Percentiles rank a stretch among this genome's conserved stretches.
These are phyloP conservation scores for Coenonympha arcania DNA, from an alignment of 2,888 invertebrate species.

Conservation along the genomic window DNA sequence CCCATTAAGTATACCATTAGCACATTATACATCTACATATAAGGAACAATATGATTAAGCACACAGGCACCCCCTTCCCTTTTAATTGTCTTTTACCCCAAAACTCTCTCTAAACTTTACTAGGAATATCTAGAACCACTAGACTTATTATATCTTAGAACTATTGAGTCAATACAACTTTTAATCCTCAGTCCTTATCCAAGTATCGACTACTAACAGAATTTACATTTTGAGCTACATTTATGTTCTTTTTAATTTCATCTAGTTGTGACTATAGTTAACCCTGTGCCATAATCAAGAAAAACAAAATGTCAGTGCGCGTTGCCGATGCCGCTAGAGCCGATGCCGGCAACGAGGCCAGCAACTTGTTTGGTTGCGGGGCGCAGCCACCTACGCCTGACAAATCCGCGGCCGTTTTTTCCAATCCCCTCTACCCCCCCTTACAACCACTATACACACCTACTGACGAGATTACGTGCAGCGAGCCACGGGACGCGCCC, in stretches of 20 bases:
- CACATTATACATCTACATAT: no score
- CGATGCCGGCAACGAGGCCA: constrained; percentile 49
- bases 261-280: constrained; percentile 33
- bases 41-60: no score
- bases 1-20: no score
- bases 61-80: no score
- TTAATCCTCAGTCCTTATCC: no score
- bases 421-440: constrained; percentile 31
- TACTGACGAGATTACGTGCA: constrained; percentile 28
- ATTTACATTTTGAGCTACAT: background rate
- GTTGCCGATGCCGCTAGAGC: no score
- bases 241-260: background rate
- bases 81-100: no score
- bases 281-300: constrained; percentile 53
- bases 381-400: constrained; percentile 62
- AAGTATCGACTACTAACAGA: no score
- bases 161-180: no score
- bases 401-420: constrained; percentile 63
- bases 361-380: constrained; percentile 65
- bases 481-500: constrained; percentile 38
- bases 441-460: constrained; percentile 28
- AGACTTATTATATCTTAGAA: no score
- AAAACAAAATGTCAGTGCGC: constrained; percentile 56
- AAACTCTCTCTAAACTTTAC: no score
- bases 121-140: no score